A percentile compares a stretch with the other conserved stretches of the same genome.
Conservation (phyloP, 2,113 vertebrate species). For the Cygnus atratus region DNA sequence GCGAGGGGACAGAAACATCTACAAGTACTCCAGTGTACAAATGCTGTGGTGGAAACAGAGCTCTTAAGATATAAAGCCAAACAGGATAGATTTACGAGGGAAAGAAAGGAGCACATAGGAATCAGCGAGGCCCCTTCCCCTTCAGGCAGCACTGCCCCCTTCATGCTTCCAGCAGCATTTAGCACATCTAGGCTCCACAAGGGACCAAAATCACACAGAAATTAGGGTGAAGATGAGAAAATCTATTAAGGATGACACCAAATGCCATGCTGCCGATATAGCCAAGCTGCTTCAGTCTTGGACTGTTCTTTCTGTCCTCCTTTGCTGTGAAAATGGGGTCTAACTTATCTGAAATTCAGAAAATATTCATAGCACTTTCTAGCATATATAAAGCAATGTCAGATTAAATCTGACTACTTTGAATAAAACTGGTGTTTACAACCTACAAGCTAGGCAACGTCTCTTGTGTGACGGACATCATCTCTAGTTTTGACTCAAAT, state of each 20-base stretch:
- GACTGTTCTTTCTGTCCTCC: neutral
- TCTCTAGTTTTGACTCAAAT: neutral
- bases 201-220: accelerated
- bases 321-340: neutral
- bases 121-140: neutral
- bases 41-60: neutral
- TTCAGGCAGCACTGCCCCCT: neutral
- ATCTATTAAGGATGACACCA: neutral
- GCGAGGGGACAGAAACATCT: neutral
- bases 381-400: neutral
- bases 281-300: neutral
- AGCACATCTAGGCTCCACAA: neutral
- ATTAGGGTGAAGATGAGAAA: neutral
- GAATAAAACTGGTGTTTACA: neutral
- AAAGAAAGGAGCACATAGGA: neutral
- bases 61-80: neutral
- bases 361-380: neutral
- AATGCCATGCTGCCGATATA: neutral
- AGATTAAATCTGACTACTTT: neutral
- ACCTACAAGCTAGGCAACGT: neutral
- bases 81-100: neutral
- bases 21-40: neutral
- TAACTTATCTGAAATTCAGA: neutral
- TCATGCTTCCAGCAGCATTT: neutral
- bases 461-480: neutral